A percentile compares a stretch with the other conserved stretches of the same genome.
Evolutionary conservation across 2,113 vertebrate species (phyloP).

Genomic region (Loxodonta africana): DNA sequence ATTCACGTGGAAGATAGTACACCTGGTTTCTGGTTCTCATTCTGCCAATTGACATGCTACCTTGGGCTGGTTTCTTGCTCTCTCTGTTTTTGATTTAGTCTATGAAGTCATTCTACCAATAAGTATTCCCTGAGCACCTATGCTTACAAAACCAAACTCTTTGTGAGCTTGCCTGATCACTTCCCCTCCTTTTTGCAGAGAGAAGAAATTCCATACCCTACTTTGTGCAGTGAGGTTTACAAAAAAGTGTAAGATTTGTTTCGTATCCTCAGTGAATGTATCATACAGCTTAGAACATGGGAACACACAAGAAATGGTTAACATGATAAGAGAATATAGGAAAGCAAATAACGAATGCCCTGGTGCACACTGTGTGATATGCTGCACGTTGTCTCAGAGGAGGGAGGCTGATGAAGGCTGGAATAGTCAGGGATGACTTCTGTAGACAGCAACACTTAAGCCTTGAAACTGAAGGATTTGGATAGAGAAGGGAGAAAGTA

Average conservation of each 20-base stretch:
- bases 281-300: not conserved
- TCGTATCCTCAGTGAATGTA: not conserved
- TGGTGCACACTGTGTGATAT: no score
- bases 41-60: not conserved
- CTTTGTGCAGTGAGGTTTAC: not conserved
- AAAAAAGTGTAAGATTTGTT: not conserved
- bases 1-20: not conserved
- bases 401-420: not conserved
- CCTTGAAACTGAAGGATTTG: not conserved
- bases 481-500: not conserved
- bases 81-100: not conserved
- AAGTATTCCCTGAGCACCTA: not conserved
- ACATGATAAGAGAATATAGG: not conserved
- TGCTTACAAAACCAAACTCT: not conserved
- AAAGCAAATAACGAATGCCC: not conserved
- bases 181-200: not conserved
- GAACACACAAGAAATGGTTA: not conserved
- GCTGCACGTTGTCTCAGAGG: fast-evolving
- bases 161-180: not conserved
- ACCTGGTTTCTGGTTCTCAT: not conserved
- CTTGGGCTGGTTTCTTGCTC: not conserved
- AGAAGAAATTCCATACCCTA: not conserved
- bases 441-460: not conserved
- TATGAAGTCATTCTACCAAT: not conserved
- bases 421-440: not conserved